A percentile compares a stretch with the other conserved stretches of the same genome.
Evolutionary conservation across 2,113 vertebrate species (phyloP).

Genomic region (Paralichthys olivaceus): DNA sequence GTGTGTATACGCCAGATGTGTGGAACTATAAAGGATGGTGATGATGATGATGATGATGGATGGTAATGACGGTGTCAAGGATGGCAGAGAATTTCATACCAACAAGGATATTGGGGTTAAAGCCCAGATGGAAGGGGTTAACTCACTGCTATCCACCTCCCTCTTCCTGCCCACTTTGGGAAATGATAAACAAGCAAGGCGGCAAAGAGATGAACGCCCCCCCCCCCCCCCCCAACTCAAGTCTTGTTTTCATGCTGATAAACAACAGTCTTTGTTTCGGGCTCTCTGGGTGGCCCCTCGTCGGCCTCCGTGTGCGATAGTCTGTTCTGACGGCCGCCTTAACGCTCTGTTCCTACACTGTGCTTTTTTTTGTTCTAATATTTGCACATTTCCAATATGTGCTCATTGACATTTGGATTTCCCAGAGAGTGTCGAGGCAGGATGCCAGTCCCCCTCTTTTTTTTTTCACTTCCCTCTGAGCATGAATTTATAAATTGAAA

Average conservation of each 20-base stretch:
- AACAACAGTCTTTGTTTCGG: slow-evolving; percentile 47
- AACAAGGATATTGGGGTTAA: slow-evolving; percentile 61
- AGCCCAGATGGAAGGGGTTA: slow-evolving; percentile 71
- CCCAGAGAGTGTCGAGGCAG: slow-evolving; percentile 67
- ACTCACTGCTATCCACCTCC: slow-evolving; percentile 28
- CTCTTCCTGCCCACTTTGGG: slow-evolving; percentile 35
- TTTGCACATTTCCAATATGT: slow-evolving; percentile 74
- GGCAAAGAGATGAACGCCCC: slow-evolving; percentile 15
- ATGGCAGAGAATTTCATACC: slow-evolving; percentile 40
- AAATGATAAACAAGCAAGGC: slow-evolving; percentile 65
- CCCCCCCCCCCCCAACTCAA: slow-evolving; percentile 7
- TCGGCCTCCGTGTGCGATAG: slow-evolving; percentile 15
- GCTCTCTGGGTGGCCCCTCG: slow-evolving; percentile 19
- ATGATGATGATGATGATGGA: slow-evolving; percentile 69
- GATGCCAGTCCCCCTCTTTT: slow-evolving; percentile 62
- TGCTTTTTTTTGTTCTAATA: slow-evolving; percentile 55
- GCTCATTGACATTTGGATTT: slow-evolving; percentile 80
- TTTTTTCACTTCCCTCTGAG: slow-evolving; percentile 64
- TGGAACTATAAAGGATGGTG: slow-evolving; percentile 33
- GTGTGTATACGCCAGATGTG: slow-evolving; percentile 49
- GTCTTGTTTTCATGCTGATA: slow-evolving; percentile 68
- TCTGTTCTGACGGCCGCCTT: slow-evolving; percentile 23
- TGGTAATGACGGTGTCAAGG: slow-evolving; percentile 60
- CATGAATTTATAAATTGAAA: slow-evolving; percentile 82
- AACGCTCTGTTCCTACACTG: slow-evolving; percentile 46